phyloP scores from a whole-genome alignment of 2,113 vertebrate genomes.

The Agapornis roseicollis region DNA sequence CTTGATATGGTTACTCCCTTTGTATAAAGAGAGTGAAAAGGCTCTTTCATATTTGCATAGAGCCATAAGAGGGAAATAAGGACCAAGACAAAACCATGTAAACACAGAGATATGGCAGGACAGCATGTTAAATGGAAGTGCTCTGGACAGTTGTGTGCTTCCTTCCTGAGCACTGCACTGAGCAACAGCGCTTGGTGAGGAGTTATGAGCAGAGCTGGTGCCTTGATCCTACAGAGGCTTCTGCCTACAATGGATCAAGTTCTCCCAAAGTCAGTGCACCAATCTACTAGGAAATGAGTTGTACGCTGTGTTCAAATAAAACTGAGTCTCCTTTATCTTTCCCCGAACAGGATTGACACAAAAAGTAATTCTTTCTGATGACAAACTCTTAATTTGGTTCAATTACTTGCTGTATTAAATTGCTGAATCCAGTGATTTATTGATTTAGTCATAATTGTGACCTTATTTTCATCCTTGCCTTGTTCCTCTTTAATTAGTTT shows the following conservation, averaged over 20 bases:
- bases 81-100: neutral
- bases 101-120: neutral
- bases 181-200: neutral
- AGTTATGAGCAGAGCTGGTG: neutral
- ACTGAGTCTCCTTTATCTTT: neutral
- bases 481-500: slow-evolving; percentile 36
- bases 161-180: neutral
- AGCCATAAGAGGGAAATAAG: neutral
- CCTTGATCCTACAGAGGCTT: neutral
- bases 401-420: neutral
- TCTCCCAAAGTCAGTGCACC: neutral
- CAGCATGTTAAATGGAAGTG: neutral
- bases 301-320: neutral
- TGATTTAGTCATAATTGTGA: slow-evolving; percentile 27
- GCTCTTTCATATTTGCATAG: neutral
- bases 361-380: neutral
- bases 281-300: neutral
- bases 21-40: neutral
- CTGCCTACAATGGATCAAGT: neutral
- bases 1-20: neutral
- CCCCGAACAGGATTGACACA: neutral
- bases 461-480: slow-evolving; percentile 41
- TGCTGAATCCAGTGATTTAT: slow-evolving; percentile 4
- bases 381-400: neutral
- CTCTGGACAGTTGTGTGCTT: neutral